These are phyloP conservation scores for Notothenia coriiceps DNA, from an alignment of 2,113 vertebrate genomes.

Conservation along the genomic window DNA sequence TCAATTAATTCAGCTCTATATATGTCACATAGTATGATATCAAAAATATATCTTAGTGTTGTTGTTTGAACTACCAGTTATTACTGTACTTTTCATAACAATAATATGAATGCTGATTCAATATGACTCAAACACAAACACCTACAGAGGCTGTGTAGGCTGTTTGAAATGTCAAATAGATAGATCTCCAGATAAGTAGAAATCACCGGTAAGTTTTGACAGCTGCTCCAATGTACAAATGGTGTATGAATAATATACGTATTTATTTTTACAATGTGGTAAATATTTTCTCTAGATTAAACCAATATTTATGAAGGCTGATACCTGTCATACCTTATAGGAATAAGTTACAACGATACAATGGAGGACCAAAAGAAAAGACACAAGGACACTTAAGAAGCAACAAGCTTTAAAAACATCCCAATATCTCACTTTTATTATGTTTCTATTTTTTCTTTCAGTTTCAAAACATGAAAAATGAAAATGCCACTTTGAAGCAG, in stretches of 20 bases:
- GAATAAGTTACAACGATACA: neutral
- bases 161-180: neutral
- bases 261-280: neutral
- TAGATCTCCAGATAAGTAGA: neutral
- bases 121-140: neutral
- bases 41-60: neutral
- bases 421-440: neutral
- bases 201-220: neutral
- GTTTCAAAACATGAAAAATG: conserved; percentile 83
- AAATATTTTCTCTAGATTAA: neutral
- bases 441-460: conserved; percentile 52
- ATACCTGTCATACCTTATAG: neutral
- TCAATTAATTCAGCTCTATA: neutral
- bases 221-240: neutral
- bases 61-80: neutral
- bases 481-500: conserved; percentile 79
- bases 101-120: neutral
- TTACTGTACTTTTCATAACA: neutral
- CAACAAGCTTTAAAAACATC: neutral
- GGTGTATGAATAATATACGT: neutral
- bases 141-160: neutral
- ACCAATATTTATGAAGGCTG: neutral
- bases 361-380: neutral
- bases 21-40: neutral
- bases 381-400: conserved; percentile 1